Conservation (phyloP, 2,888 invertebrate genomes). For the Diachrysia chrysitis region DNA sequence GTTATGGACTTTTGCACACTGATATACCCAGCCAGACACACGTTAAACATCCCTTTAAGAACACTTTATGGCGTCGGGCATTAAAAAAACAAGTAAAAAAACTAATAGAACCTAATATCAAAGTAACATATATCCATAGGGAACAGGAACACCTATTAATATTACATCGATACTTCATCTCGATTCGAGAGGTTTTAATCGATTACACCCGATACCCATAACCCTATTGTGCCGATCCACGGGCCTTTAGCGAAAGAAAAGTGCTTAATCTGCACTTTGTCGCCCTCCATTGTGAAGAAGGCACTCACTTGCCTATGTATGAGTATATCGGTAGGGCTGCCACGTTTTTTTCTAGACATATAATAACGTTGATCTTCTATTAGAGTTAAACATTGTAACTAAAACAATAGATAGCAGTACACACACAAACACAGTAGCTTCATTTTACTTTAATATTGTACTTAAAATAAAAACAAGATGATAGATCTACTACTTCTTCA, state of each 20-base stretch:
- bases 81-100: not conserved
- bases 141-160: not conserved
- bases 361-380: too few relatives aligned
- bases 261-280: slow-evolving; percentile 82
- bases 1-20: too few relatives aligned
- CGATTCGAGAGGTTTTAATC: slow-evolving; percentile 42
- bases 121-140: not conserved
- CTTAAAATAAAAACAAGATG: too few relatives aligned
- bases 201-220: slow-evolving; percentile 43
- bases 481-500: too few relatives aligned
- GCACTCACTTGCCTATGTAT: slow-evolving; percentile 55
- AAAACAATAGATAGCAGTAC: too few relatives aligned
- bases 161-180: slow-evolving; percentile 5
- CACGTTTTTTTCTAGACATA: not conserved
- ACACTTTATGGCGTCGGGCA: not conserved
- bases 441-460: too few relatives aligned
- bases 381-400: too few relatives aligned
- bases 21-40: too few relatives aligned
- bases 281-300: slow-evolving; percentile 61
- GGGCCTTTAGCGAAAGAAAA: slow-evolving; percentile 66
- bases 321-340: slow-evolving; percentile 46
- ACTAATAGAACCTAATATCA: not conserved
- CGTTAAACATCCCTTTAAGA: not conserved
- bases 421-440: too few relatives aligned
- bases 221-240: slow-evolving; percentile 45